phyloP scores from a whole-genome alignment of 2,888 invertebrate species.

The Lasioglossum villosulum region DNA sequence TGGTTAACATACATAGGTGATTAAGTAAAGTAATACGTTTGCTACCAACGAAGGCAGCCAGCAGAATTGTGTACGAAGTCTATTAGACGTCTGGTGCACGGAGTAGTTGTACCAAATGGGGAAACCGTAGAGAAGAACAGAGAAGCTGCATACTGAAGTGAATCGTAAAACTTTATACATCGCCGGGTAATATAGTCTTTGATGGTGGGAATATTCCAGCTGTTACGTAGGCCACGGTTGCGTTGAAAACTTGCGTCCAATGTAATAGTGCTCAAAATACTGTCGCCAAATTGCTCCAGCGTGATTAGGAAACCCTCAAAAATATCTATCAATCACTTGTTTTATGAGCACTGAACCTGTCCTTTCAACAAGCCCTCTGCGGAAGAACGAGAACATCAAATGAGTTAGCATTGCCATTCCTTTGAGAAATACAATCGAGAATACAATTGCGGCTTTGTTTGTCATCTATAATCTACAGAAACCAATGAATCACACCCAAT shows the following conservation, averaged over 20 bases:
- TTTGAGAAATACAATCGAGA: too few relatives aligned
- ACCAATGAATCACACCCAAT: too few relatives aligned
- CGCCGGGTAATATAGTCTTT: conserved; percentile 18
- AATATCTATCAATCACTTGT: not conserved
- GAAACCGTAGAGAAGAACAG: conserved; percentile 1
- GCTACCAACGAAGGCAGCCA: not conserved
- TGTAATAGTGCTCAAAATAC: not conserved
- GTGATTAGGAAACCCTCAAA: not conserved
- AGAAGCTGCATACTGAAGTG: not conserved
- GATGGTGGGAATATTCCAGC: conserved; percentile 8
- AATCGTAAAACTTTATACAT: conserved; percentile 17
- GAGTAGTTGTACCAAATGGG: not conserved
- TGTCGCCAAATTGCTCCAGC: not conserved
- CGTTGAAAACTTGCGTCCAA: not conserved
- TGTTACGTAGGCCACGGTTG: not conserved
- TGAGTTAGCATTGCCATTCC: not conserved
- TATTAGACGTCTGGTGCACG: not conserved
- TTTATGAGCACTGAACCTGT: not conserved
- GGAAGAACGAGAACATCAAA: not conserved
- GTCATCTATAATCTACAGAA: too few relatives aligned
- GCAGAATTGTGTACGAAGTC: conserved; percentile 7
- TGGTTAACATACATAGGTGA: not conserved
- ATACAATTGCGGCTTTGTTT: too few relatives aligned
- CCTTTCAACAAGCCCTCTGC: not conserved
- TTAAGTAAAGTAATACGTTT: not conserved